These are phyloP conservation scores for Ametastegia equiseti DNA, from an alignment of 2,888 invertebrate species.

Conservation along the genomic window DNA sequence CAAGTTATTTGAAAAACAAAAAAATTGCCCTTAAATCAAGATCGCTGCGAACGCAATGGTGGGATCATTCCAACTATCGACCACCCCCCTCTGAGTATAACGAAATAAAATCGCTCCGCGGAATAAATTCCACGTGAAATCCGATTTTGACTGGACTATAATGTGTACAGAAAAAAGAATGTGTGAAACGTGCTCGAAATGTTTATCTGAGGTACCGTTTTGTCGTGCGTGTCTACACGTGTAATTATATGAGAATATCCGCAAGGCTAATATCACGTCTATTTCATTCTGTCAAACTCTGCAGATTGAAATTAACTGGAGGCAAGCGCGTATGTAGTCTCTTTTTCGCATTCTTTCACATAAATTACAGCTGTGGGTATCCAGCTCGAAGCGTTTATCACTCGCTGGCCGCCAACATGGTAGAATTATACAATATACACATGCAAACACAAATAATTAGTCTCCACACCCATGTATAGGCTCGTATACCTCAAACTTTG, in stretches of 20 bases:
- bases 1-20: too few relatives aligned
- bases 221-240: background rate
- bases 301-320: background rate
- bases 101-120: too few relatives aligned
- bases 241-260: background rate
- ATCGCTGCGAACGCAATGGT: too few relatives aligned
- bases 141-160: background rate
- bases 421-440: background rate
- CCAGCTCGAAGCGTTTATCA: background rate
- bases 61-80: too few relatives aligned
- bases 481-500: background rate
- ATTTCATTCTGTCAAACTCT: conserved; percentile 7
- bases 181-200: background rate
- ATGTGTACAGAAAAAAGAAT: background rate
- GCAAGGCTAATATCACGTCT: background rate
- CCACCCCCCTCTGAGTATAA: too few relatives aligned
- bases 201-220: background rate
- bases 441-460: conserved; percentile 6
- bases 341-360: conserved; percentile 6
- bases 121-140: too few relatives aligned
- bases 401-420: background rate
- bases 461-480: background rate
- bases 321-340: background rate
- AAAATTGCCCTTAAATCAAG: too few relatives aligned
- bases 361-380: conserved; percentile 10